Evolutionary conservation across 2,888 invertebrate species (phyloP).

Genomic region (Tiphia femorata): DNA sequence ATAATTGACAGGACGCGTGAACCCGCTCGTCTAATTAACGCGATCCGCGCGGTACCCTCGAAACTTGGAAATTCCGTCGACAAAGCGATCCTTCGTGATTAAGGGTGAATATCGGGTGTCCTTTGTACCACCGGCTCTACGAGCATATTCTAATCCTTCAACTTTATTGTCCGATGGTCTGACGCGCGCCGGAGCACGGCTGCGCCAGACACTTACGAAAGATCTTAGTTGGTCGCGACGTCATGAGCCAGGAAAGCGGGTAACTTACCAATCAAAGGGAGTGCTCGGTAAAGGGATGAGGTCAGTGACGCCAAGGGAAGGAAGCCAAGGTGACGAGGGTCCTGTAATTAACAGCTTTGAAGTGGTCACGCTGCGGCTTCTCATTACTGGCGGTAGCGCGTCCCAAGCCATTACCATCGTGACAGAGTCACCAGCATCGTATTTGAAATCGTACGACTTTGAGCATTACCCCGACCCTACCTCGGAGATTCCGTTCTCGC

Average conservation of each 20-base stretch:
- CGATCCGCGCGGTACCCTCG: too few relatives aligned
- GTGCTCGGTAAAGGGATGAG: slow-evolving; percentile 19
- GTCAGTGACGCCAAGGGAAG: slow-evolving; percentile 26
- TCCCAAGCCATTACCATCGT: slow-evolving; percentile 21
- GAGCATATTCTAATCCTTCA: too few relatives aligned
- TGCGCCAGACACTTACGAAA: too few relatives aligned
- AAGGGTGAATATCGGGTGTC: too few relatives aligned
- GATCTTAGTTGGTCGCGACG: not conserved
- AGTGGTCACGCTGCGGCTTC: slow-evolving; percentile 39
- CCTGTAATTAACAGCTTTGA: slow-evolving; percentile 51
- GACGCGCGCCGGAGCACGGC: too few relatives aligned
- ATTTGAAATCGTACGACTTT: slow-evolving; percentile 4
- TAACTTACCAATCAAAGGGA: slow-evolving; percentile 43
- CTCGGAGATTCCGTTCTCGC: not conserved
- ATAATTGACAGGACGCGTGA: too few relatives aligned
- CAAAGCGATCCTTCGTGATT: too few relatives aligned
- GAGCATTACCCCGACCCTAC: not conserved
- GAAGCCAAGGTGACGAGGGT: slow-evolving; percentile 48
- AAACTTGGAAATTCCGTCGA: too few relatives aligned
- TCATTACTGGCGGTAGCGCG: slow-evolving; percentile 44
- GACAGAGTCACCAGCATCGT: slow-evolving; percentile 14
- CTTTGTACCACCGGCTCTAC: too few relatives aligned
- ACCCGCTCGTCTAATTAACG: too few relatives aligned
- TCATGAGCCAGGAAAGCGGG: slow-evolving; percentile 34
- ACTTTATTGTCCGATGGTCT: too few relatives aligned